A percentile compares a stretch with the other conserved stretches of the same genome.
These are phyloP conservation scores for Caranx melampygus DNA, from an alignment of 2,113 vertebrate genomes.

Conservation along the genomic window DNA sequence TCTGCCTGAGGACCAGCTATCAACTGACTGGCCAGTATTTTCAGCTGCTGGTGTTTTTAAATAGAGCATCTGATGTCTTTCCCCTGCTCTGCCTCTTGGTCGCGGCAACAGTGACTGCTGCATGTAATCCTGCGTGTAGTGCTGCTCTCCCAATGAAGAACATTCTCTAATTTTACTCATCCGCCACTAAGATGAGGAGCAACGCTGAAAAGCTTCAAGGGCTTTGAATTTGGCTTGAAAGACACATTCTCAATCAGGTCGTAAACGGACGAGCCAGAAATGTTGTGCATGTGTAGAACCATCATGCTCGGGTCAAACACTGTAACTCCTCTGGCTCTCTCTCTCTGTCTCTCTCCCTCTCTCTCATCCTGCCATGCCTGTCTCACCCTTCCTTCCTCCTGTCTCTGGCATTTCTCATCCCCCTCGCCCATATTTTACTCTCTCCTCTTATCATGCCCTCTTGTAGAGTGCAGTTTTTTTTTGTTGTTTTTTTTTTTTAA, in stretches of 20 bases:
- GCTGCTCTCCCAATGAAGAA: slow-evolving; percentile 41
- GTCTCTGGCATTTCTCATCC: slow-evolving; percentile 39
- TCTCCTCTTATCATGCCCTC: slow-evolving; percentile 37
- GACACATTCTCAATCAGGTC: slow-evolving; percentile 47
- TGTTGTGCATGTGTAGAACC: slow-evolving; percentile 20
- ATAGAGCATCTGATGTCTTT: slow-evolving; percentile 54
- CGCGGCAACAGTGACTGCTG: slow-evolving; percentile 18
- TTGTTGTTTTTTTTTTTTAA: slow-evolving; percentile 51
- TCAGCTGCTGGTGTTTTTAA: slow-evolving; percentile 43
- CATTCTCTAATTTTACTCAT: slow-evolving; percentile 60
- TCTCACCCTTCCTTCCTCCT: slow-evolving; percentile 27
- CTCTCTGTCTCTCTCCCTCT: background rate
- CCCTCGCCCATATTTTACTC: slow-evolving; percentile 3
- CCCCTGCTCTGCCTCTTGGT: slow-evolving; percentile 36
- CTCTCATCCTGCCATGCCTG: slow-evolving; percentile 12
- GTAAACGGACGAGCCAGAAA: slow-evolving; percentile 32
- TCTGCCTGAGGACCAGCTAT: slow-evolving; percentile 28
- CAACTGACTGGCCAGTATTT: slow-evolving; percentile 53
- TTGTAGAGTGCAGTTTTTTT: slow-evolving; percentile 1
- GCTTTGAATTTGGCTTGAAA: slow-evolving; percentile 49
- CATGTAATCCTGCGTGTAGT: slow-evolving; percentile 38
- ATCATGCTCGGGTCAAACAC: background rate
- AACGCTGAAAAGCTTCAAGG: slow-evolving; percentile 21
- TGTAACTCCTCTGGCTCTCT: slow-evolving; percentile 22
- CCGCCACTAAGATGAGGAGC: slow-evolving; percentile 31